Base-by-base conservation (phyloP, 2,888 invertebrate species). In the Dynastes maya region DNA sequence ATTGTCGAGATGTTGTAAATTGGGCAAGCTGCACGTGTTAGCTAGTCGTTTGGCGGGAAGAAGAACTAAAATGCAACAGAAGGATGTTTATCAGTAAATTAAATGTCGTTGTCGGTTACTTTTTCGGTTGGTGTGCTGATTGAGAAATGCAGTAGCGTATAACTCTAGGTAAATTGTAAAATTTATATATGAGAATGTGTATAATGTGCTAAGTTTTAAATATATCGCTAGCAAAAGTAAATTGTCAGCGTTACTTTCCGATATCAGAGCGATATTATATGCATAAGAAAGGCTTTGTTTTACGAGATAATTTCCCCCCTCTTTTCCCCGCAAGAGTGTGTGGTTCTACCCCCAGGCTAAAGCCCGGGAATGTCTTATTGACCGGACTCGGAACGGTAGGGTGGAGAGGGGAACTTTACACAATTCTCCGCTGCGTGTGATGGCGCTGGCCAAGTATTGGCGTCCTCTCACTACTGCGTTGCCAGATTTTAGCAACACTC, bases 301-400 rank as follows among this genome's bases (percentile, higher is more conserved):
- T 81, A 81, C 81, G 80, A 78, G 80, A 80, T 81, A 80, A 82
- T 81, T 80, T 77, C 72, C 76, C 72, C 74, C 72, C 79, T 58
- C 61, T 76, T 76, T 68, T 61, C 71, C 78, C 70, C 76, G 70
- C 65, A 75, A 70, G 67, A 67, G 75, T 75, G 51, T 77, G 78
- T 71, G 71, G 72, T 76, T 79, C 79, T 79, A 79, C 79, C 83
- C 83, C 85, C 83, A 84, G 84, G 85, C 84, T 82, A 85, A 85
- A 85, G 85, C 86, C 86, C 85, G 87, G 87, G 86, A 86, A 86
- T 86, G 85, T 85, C 87, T 87, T 87, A 89, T 89, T 89, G 89
- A 89, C 89, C 89, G 89, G 82, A 81, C 84, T 83, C 83, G 83
- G 68, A 78, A 76, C 76, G 72, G 77, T 80, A 80, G 88, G 78